Conservation (phyloP, 2,888 invertebrate genomes). For the Idaea straminata region DNA sequence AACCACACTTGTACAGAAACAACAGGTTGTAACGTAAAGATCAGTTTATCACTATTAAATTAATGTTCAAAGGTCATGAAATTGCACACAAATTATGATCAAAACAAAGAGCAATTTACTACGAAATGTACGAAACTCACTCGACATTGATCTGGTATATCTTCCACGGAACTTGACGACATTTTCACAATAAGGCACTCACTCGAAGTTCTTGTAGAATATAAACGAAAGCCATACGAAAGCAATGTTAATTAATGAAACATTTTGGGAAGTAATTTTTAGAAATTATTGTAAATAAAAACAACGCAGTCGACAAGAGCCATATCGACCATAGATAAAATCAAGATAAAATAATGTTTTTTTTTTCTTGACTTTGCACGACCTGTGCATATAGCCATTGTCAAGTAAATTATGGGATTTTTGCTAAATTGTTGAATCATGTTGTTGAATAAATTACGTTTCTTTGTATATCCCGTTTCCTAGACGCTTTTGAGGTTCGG, state of each 20-base stretch:
- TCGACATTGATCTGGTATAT: slow-evolving; percentile 68
- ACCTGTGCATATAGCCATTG: too few relatives aligned
- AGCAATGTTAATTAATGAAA: background rate
- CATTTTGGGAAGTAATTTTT: background rate
- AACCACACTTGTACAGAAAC: slow-evolving; percentile 15
- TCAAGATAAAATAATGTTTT: background rate
- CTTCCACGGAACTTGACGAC: slow-evolving; percentile 71
- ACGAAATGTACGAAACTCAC: slow-evolving; percentile 45
- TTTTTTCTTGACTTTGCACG: background rate
- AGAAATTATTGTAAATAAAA: background rate
- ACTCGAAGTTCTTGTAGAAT: slow-evolving; percentile 4
- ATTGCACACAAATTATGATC: slow-evolving; percentile 14
- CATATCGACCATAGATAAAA: background rate
- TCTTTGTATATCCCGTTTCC: too few relatives aligned
- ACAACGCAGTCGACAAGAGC: background rate
- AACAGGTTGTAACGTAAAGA: slow-evolving; percentile 1
- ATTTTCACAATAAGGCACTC: slow-evolving; percentile 33
- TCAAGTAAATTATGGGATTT: too few relatives aligned
- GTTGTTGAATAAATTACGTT: too few relatives aligned
- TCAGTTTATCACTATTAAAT: background rate
- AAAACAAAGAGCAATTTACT: slow-evolving; percentile 37
- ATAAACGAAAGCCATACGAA: background rate
- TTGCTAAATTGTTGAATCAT: too few relatives aligned
- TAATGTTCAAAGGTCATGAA: slow-evolving; percentile 42
- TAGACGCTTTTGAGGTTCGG: too few relatives aligned